A percentile compares a stretch with the other conserved stretches of the same genome.
Conservation (phyloP, 2,888 invertebrate species). For the Amphipoea lucens region DNA sequence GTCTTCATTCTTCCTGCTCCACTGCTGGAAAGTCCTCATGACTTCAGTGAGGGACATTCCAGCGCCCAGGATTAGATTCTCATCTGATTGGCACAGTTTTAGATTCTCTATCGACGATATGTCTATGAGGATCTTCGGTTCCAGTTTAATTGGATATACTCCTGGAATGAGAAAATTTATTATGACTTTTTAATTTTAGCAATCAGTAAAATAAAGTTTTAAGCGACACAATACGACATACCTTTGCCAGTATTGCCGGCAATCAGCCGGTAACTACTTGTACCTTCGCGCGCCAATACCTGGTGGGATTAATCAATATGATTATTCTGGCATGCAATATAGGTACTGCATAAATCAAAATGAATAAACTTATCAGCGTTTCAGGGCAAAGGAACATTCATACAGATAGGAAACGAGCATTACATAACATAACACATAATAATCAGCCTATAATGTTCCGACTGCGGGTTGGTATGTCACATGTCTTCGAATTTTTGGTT, state of each 20-base stretch:
- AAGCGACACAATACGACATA: constrained; percentile 70
- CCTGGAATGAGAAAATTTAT: constrained; percentile 73
- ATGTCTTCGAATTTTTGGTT: too few species aligned
- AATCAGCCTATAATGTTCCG: too few species aligned
- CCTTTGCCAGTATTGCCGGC: constrained; percentile 95
- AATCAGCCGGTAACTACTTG: constrained; percentile 90
- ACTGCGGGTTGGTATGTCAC: too few species aligned
- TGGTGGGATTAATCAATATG: constrained; percentile 59
- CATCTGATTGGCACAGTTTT: constrained; percentile 75
- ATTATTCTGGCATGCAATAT: constrained; percentile 1
- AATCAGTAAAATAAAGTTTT: not conserved
- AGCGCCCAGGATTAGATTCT: constrained; percentile 90
- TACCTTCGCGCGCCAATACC: constrained; percentile 86
- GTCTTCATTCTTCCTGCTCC: constrained; percentile 81
- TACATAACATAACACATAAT: too few species aligned
- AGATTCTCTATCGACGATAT: constrained; percentile 90
- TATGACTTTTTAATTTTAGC: not conserved
- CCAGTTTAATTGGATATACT: constrained; percentile 82
- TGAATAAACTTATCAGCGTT: too few species aligned
- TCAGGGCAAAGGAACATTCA: too few species aligned
- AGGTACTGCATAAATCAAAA: too few species aligned
- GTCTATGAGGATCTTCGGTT: constrained; percentile 90
- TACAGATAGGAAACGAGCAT: too few species aligned
- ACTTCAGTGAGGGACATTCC: constrained; percentile 90
- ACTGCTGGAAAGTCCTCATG: constrained; percentile 85